Evolutionary conservation across 2,113 vertebrate genomes (phyloP).

Genomic region (Grantiella picta): DNA sequence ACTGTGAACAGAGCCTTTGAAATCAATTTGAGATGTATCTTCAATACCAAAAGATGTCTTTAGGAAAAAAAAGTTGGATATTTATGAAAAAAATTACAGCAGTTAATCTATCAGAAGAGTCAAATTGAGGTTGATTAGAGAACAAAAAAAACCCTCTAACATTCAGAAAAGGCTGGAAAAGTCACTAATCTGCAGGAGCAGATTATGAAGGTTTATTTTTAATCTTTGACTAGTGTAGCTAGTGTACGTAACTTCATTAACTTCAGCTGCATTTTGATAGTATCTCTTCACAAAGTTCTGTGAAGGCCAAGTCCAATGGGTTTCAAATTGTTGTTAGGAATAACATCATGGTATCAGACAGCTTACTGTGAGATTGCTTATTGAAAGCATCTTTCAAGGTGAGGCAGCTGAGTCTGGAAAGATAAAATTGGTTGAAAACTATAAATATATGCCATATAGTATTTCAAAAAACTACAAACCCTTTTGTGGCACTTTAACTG

Average conservation of each 20-base stretch:
- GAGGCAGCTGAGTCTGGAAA: not conserved
- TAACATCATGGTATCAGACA: not conserved
- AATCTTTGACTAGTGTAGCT: not conserved
- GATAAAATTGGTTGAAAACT: not conserved
- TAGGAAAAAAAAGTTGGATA: not conserved
- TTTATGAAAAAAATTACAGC: not conserved
- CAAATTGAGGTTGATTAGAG: not conserved
- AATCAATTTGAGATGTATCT: not conserved
- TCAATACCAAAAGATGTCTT: not conserved
- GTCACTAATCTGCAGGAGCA: not conserved
- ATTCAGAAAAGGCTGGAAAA: not conserved
- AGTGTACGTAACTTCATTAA: not conserved
- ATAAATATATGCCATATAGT: not conserved
- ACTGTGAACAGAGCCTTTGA: not conserved
- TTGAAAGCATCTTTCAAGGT: not conserved
- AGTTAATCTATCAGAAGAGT: not conserved
- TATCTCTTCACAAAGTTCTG: not conserved
- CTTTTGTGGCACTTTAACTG: not conserved
- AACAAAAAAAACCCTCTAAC: not conserved
- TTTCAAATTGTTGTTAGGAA: not conserved
- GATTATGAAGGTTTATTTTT: not conserved
- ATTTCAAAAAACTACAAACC: not conserved
- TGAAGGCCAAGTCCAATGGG: not conserved
- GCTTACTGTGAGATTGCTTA: not conserved
- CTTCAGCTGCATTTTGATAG: not conserved